phyloP scores from a whole-genome alignment of 2,888 invertebrate species.

The Melipona beecheii region DNA sequence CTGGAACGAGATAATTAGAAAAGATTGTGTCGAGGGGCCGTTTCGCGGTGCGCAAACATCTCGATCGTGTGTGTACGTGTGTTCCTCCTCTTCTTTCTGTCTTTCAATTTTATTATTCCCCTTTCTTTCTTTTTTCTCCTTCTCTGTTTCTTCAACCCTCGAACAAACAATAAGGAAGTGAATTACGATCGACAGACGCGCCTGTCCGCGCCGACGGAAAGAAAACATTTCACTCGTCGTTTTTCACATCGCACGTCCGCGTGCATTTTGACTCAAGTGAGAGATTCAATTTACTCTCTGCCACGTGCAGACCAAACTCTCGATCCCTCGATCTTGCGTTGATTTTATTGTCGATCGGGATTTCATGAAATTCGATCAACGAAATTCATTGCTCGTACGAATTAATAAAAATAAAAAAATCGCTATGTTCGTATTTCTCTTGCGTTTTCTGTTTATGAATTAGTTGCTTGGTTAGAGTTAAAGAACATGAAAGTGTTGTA shows the following conservation, averaged over 20 bases:
- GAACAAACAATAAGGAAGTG: conserved; percentile 26
- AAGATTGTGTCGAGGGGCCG: conserved; percentile 69
- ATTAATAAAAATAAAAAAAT: no score
- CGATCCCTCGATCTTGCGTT: background rate
- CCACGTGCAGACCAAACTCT: background rate
- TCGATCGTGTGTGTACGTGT: conserved; percentile 25
- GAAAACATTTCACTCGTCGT: conserved; percentile 32
- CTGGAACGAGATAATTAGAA: conserved; percentile 76
- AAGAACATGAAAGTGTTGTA: background rate
- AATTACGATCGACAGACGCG: conserved; percentile 57
- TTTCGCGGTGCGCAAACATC: conserved; percentile 49
- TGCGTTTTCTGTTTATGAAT: no score
- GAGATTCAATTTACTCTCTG: conserved; percentile 7
- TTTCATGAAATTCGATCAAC: background rate
- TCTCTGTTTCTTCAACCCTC: conserved; percentile 28
- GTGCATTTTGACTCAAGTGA: background rate
- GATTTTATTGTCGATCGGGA: background rate
- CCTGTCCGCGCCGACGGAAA: conserved; percentile 25
- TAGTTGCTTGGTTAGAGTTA: no score
- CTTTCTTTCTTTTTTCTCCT: background rate
- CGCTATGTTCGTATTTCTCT: no score
- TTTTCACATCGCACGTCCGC: conserved; percentile 11
- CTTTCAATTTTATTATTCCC: background rate
- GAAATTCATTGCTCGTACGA: background rate
- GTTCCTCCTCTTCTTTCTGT: background rate